Conservation (phyloP, 2,797 vertebrate species). For the Coranthus polyacanthus region DNA sequence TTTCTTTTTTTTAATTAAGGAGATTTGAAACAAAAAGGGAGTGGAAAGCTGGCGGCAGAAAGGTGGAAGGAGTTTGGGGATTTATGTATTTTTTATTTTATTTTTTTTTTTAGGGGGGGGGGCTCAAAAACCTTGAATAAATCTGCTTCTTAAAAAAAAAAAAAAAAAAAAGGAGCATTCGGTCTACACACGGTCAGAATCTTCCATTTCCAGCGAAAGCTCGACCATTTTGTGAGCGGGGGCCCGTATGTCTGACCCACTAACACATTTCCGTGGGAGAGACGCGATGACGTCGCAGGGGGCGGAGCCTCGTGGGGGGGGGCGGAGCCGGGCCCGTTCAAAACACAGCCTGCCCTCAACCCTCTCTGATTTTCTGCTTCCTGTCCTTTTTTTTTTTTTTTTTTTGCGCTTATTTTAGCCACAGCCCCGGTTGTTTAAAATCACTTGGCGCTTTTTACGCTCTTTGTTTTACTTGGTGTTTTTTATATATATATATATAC, state of each 20-base stretch:
- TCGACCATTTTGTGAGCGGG: slow-evolving; percentile 78
- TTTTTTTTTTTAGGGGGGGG: too few species aligned
- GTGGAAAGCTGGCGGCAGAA: too few species aligned
- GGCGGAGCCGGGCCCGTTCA: slow-evolving; percentile 72
- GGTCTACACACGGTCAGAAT: slow-evolving; percentile 3
- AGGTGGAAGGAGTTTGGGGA: neutral
- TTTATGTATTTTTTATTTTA: too few species aligned
- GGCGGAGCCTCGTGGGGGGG: too few species aligned
- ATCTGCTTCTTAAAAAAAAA: neutral
- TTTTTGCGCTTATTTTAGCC: slow-evolving; percentile 53
- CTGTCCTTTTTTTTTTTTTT: slow-evolving; percentile 28
- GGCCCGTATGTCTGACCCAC: slow-evolving; percentile 83
- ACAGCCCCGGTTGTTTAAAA: neutral
- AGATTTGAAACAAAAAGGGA: too few species aligned
- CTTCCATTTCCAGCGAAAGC: slow-evolving; percentile 75
- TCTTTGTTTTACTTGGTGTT: neutral
- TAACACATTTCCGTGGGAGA: slow-evolving; percentile 75
- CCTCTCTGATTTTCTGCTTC: slow-evolving; percentile 54
- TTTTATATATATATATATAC: neutral
- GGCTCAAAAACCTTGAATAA: too few species aligned
- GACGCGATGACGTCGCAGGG: slow-evolving; percentile 51
- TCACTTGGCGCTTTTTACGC: neutral
- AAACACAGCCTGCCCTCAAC: slow-evolving; percentile 64
- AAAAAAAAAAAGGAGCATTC: neutral
- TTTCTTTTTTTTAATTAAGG: too few species aligned